Conservation (phyloP, 2,113 vertebrate genomes). For the Cyprinodon variegatus region DNA sequence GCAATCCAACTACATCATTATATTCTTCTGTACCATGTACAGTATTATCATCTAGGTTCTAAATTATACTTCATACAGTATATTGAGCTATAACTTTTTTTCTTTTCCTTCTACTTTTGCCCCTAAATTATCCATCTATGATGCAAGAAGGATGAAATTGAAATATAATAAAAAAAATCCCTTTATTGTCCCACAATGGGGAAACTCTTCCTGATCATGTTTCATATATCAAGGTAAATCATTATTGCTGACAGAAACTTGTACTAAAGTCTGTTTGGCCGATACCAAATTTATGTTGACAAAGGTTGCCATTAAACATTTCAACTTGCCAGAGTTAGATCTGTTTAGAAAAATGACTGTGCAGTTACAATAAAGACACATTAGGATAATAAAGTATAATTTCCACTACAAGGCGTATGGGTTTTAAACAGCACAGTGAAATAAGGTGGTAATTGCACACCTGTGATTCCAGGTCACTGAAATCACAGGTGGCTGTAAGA, state of each 20-base stretch:
- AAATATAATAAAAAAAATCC: too few relatives aligned
- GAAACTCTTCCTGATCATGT: constrained; percentile 7
- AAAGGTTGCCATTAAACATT: background rate
- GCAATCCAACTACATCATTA: background rate
- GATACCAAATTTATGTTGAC: constrained; percentile 7
- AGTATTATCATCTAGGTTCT: background rate
- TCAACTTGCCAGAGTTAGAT: background rate
- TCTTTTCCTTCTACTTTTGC: constrained; percentile 38
- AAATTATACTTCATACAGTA: constrained; percentile 1
- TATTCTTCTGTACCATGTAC: background rate
- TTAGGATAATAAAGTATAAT: background rate
- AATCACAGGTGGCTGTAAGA: background rate
- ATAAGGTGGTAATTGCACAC: background rate
- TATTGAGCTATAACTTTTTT: constrained; percentile 16
- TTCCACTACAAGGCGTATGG: background rate
- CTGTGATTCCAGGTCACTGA: background rate
- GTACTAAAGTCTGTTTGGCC: constrained; percentile 14
- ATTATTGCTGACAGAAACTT: constrained; percentile 38
- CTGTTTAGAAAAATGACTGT: background rate
- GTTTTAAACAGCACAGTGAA: background rate
- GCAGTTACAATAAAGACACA: background rate
- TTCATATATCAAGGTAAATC: constrained; percentile 34
- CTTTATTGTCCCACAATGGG: too few relatives aligned
- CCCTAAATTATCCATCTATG: constrained; percentile 47
- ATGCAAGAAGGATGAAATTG: constrained; percentile 68